Evolutionary conservation across 1,140 invertebrate species (phyloP).

Genomic region (Vollenhovia emeryi): DNA sequence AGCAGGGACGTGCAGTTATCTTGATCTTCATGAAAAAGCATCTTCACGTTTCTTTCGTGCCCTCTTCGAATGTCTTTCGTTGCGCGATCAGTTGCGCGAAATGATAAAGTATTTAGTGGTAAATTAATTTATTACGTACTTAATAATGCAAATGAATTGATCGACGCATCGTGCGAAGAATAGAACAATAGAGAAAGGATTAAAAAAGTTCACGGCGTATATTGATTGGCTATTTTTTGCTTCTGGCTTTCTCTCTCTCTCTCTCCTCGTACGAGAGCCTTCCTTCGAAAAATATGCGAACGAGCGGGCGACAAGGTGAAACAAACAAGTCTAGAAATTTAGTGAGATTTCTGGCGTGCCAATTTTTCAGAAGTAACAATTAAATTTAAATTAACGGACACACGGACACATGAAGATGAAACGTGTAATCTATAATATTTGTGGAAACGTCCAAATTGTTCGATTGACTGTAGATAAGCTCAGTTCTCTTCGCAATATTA

Average conservation of each 20-base stretch:
- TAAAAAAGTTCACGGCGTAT: not conserved
- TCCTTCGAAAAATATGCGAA: not conserved
- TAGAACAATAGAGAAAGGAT: not conserved
- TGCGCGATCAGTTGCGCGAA: not conserved
- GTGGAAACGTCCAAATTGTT: not conserved
- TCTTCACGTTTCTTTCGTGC: not conserved
- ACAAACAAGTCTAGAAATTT: not conserved
- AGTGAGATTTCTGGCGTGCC: no score
- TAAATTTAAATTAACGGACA: no score
- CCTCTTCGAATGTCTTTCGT: not conserved
- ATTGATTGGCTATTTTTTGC: not conserved
- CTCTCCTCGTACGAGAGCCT: not conserved
- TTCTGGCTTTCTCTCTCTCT: not conserved
- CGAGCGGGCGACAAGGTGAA: not conserved
- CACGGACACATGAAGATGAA: no score
- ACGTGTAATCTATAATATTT: no score
- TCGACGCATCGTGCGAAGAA: not conserved
- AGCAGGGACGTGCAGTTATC: not conserved
- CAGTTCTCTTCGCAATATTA: not conserved
- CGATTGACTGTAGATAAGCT: not conserved
- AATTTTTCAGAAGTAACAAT: not conserved
- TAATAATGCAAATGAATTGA: not conserved
- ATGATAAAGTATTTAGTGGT: not conserved
- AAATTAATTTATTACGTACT: no score
- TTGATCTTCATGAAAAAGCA: not conserved